These are phyloP conservation scores for Caenorhabditis angaria DNA, from an alignment of 2,888 invertebrate species.

Conservation along the genomic window DNA sequence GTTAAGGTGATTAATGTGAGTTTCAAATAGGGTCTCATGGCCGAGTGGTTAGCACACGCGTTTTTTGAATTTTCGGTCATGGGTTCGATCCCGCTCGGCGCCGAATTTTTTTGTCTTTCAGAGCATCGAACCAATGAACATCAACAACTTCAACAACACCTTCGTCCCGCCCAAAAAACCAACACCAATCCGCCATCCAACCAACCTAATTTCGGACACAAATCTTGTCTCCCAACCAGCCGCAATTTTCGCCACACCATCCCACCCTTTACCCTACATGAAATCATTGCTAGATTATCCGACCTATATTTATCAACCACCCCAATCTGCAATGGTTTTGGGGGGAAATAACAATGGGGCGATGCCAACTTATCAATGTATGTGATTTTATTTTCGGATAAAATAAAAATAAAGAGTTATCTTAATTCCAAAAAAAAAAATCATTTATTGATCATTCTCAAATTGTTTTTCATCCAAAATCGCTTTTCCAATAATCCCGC, in stretches of 20 bases:
- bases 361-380: slow-evolving; percentile 38
- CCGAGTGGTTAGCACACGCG: too few species aligned
- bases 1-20: slow-evolving; percentile 23
- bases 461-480: slow-evolving; percentile 39
- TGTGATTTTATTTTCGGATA: slow-evolving; percentile 10
- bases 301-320: slow-evolving; percentile 35
- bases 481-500: slow-evolving; percentile 41
- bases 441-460: slow-evolving; percentile 5
- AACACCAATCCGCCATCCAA: slow-evolving; percentile 7
- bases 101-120: background rate
- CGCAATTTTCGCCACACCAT: slow-evolving; percentile 20
- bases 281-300: slow-evolving; percentile 50
- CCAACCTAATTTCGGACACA: slow-evolving; percentile 7
- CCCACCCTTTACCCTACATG: slow-evolving; percentile 40
- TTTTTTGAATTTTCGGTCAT: background rate
- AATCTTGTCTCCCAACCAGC: slow-evolving; percentile 17
- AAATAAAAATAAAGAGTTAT: background rate
- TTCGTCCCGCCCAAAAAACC: background rate
- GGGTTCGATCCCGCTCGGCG: background rate
- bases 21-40: too few species aligned
- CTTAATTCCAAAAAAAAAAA: background rate
- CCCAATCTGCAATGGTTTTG: slow-evolving; percentile 15
- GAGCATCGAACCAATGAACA: background rate
- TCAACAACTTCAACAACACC: background rate
- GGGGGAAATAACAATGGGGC: slow-evolving; percentile 25